Percentiles rank a stretch among this genome's conserved stretches.
Evolutionary conservation across 2,113 vertebrate species (phyloP).

Genomic region (Archilochus colubris): DNA sequence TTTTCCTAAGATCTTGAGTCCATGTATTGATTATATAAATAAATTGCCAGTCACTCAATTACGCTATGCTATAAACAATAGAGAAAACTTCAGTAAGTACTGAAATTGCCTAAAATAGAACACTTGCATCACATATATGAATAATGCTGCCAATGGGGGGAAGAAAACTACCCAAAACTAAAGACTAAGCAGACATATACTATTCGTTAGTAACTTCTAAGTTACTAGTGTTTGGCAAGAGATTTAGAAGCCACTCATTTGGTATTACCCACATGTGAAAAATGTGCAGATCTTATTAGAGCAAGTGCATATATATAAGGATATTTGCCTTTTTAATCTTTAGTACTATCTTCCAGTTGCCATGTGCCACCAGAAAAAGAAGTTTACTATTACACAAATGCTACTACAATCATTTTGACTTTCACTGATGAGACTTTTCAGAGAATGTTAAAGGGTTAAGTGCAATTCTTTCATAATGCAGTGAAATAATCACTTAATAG

Average conservation of each 20-base stretch:
- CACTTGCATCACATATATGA: fast-evolving
- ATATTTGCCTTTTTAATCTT: neutral
- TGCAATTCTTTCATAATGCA: neutral
- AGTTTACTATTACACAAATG: neutral
- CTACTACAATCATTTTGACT: neutral
- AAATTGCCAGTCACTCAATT: neutral
- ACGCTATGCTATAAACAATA: neutral
- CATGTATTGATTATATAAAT: neutral
- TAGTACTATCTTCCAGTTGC: neutral
- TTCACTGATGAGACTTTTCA: neutral
- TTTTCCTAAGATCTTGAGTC: neutral
- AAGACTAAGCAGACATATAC: neutral
- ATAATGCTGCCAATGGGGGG: neutral
- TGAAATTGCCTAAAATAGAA: neutral
- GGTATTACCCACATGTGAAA: neutral
- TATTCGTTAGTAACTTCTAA: neutral
- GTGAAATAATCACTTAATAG: neutral
- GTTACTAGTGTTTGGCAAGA: neutral
- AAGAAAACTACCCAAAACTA: neutral
- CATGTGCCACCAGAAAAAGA: neutral
- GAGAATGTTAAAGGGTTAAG: neutral
- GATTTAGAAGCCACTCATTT: neutral
- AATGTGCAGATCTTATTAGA: neutral
- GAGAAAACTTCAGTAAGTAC: neutral
- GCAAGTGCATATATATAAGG: neutral